These are phyloP conservation scores for Mesembrinibis cayennensis DNA, from an alignment of 2,113 vertebrate species.

Conservation along the genomic window DNA sequence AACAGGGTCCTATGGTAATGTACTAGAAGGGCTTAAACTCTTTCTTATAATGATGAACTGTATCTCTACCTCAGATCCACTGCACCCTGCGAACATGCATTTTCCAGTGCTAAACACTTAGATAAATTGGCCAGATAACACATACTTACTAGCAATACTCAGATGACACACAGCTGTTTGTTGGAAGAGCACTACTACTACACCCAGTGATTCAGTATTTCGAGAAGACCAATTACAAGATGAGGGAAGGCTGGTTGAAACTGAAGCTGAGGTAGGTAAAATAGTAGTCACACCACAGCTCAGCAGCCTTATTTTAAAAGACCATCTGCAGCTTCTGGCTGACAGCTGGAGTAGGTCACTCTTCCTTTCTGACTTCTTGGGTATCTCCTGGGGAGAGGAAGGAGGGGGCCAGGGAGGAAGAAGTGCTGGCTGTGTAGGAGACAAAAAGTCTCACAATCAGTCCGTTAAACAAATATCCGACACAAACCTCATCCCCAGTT, in stretches of 20 bases:
- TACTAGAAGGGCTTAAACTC: not conserved
- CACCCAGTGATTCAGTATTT: not conserved
- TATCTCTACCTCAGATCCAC: not conserved
- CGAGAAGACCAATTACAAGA: not conserved
- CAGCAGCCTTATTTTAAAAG: not conserved
- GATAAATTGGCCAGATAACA: not conserved
- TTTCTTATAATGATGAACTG: not conserved
- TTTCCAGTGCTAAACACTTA: not conserved
- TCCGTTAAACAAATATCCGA: not conserved
- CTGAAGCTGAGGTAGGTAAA: not conserved
- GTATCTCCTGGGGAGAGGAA: not conserved
- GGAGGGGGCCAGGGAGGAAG: not conserved
- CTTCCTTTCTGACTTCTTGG: not conserved
- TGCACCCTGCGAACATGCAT: not conserved
- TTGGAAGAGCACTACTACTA: not conserved
- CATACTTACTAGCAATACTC: not conserved
- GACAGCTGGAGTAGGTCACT: not conserved
- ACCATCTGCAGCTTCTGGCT: not conserved
- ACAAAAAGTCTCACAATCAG: not conserved
- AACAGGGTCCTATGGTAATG: not conserved
- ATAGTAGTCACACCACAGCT: not conserved
- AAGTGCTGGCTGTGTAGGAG: not conserved
- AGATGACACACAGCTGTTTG: not conserved
- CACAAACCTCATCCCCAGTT: not conserved
- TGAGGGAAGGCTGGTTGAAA: not conserved